Base-by-base conservation (phyloP, 2,113 vertebrate genomes). In the Carollia perspicillata region DNA sequence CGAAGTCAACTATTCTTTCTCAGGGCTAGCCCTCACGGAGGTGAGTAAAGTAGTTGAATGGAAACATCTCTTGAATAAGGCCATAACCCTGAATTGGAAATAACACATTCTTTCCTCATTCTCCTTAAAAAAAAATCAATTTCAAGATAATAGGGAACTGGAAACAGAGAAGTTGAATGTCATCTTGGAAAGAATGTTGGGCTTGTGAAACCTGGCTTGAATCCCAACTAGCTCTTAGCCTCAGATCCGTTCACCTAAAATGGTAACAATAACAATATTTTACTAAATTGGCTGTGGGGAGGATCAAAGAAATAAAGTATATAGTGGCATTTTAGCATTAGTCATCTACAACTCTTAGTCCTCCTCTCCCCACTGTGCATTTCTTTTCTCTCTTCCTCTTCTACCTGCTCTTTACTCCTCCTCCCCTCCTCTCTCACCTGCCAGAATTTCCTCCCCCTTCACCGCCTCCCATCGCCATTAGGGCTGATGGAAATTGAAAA, bases 131-230 rank as follows among this genome's bases (percentile, higher is more conserved):
- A 58, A 26, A 90, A 84, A 55, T 92, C 20, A 89, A 72, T 90
- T 84, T 92, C 47, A 66, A 94, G 84, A 83, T 92, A 95, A 92
- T 90, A 84, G 74, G 37, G 22, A 84, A 53, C 5, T 86, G 40
- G 47, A 89, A 44, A 74, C n/a, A 86, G 37, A 77, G 72, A 79
- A 71, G 23, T 58, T 66, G 17, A 96, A 95, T 95, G 72, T 71
- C 75, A 53, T 95, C 69, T 80, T 90, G 58, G 80, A 97, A 97
- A 95, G 92, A 79, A 95, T 68, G 72, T 95, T 87, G 35, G 71
- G 84, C 74, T 87, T 95, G 51, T 11, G 84, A 84, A 18, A 84
- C 17, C 60, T 90, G 79, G n/a, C 47, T 78, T 93, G 65, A 91
- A 81, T 96, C 96, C 79, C 65, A 94, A 75, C 28, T 49, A 63